Evolutionary conservation across 2,888 invertebrate species (phyloP).

Genomic region (Phragmatobia fuliginosa): DNA sequence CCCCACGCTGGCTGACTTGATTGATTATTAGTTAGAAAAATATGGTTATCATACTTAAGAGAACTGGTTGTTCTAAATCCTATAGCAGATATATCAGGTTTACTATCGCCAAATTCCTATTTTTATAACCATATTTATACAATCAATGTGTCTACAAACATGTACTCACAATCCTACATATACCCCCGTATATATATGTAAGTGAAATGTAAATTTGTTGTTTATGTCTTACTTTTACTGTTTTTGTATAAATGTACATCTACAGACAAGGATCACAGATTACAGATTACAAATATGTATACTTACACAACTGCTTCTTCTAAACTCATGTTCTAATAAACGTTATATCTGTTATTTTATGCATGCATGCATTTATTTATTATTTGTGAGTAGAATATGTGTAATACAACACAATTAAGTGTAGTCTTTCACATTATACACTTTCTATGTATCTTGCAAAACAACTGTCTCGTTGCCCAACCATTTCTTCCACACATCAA

Average conservation of each 20-base stretch:
- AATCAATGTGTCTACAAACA: background rate
- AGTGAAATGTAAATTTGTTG: background rate
- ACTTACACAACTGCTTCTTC: background rate
- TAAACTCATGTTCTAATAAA: background rate
- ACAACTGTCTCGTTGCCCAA: slow-evolving; percentile 68
- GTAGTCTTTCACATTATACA: slow-evolving; percentile 44
- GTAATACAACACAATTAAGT: slow-evolving; percentile 36
- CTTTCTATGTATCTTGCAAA: slow-evolving; percentile 51
- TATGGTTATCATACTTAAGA: background rate
- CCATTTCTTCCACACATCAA: slow-evolving; percentile 58
- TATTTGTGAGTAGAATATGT: background rate
- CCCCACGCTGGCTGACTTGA: too few species aligned
- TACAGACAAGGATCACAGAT: background rate
- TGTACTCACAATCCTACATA: too few species aligned
- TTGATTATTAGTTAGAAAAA: background rate
- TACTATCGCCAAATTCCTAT: background rate
- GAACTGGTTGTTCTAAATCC: background rate
- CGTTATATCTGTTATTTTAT: background rate
- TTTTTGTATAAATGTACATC: background rate
- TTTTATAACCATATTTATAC: background rate
- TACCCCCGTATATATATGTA: too few species aligned
- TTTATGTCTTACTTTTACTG: background rate
- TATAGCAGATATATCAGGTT: too few species aligned
- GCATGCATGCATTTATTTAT: background rate
- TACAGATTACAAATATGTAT: background rate